Conservation (phyloP, 2,888 invertebrate species). For the Lasioglossum leucozonium region DNA sequence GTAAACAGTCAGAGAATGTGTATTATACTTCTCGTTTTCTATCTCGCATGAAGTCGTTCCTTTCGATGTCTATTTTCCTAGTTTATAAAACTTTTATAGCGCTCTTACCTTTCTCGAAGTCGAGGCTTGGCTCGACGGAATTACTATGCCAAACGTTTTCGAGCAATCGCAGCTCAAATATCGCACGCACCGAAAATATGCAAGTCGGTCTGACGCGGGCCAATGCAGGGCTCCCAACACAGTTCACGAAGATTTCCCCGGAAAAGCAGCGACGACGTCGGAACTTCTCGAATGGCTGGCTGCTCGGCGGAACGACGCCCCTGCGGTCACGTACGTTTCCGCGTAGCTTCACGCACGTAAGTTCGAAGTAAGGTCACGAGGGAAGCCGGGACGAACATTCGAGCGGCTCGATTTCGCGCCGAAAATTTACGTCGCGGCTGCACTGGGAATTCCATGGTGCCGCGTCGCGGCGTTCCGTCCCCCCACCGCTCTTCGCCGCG, state of each 20-base stretch:
- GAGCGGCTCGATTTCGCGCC: constrained; percentile 61
- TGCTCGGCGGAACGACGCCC: constrained; percentile 20
- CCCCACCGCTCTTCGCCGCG: neutral
- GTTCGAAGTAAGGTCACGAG: constrained; percentile 50
- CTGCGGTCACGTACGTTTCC: constrained; percentile 52
- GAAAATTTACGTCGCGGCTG: constrained; percentile 74
- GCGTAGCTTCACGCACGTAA: constrained; percentile 53
- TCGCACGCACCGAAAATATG: constrained; percentile 33
- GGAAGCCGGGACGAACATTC: constrained; percentile 42
- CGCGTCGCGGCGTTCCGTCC: constrained; percentile 26
- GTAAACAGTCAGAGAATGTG: neutral
- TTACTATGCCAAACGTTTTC: constrained; percentile 31
- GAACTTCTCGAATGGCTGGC: constrained; percentile 48
- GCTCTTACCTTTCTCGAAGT: neutral
- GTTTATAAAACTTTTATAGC: neutral
- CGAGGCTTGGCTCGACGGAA: neutral
- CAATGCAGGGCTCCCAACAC: neutral
- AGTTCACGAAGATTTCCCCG: constrained; percentile 37
- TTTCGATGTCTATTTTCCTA: neutral
- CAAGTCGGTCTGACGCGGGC: constrained; percentile 5
- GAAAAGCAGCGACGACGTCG: constrained; percentile 16
- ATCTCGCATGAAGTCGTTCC: neutral
- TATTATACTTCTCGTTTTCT: neutral
- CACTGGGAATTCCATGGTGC: constrained; percentile 70
- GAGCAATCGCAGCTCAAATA: neutral